Evolutionary conservation across 2,888 invertebrate species (phyloP), one percentile per base, ranked within the genome.

Genomic region (Cephus pygmeus): DNA sequence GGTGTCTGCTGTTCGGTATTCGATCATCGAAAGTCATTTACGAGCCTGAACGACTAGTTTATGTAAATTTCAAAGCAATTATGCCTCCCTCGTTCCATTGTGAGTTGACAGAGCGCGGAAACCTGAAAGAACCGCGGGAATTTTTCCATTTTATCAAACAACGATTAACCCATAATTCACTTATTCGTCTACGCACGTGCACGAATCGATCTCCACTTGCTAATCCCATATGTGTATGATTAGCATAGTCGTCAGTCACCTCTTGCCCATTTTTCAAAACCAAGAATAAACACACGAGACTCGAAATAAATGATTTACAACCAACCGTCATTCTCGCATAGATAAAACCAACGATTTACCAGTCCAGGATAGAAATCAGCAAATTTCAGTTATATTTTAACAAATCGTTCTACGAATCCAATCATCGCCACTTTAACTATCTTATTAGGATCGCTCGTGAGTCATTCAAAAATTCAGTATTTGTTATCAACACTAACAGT

Each of bases 21-120:
- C 12, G 69, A 77, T 71, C 68, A 77, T 77, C 77, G 77, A 77
- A 77, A 77, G 77, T 75, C 30, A 74, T 74, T 77, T 73, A 35
- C 73, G 34, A n/a, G 31, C 74, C 35, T 69, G 23, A 77, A 74
- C 31, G 12, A 34, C 23, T 56, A 35, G 35, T 74, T 77, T 74
- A 77, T 69, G 77, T 34, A 77, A 73, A 40, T 77, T 69, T 69
- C 34, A 33, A 56, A 77, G 34, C 34, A 77, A 75, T 23, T 35
- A 68, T 71, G 34, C 76, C 56, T 23, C 56, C 56, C 56, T 56
- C 23, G 56, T 56, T 56, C 56, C 56, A 56, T 56, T 56, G 56
- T 56, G 9, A 56, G 23, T 56, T 56, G 56, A 56, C 56, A 56
- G 9, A 56, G 56, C 23, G 56, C 56, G 9, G 23, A 56, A 56